Conservation (phyloP, 2,113 vertebrate genomes). For the Otolemur garnettii region DNA sequence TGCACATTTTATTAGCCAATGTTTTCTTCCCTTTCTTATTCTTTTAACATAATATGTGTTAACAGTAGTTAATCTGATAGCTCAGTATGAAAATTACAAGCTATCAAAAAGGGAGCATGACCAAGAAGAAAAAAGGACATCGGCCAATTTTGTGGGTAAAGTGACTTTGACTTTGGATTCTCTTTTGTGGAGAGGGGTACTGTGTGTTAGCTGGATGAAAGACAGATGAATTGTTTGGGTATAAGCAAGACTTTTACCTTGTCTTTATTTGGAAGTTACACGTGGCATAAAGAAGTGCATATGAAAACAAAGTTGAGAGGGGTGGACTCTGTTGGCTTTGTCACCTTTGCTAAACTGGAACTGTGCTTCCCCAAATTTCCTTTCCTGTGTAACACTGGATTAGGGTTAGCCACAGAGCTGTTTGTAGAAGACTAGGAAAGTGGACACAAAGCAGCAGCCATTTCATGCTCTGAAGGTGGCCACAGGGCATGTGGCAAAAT, state of each 20-base stretch:
- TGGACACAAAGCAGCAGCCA: neutral
- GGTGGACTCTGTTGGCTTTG: neutral
- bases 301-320: neutral
- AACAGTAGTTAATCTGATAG: neutral
- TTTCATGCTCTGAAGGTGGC: neutral
- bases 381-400: neutral
- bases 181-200: neutral
- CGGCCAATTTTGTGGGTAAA: neutral
- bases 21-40: neutral
- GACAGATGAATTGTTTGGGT: neutral
- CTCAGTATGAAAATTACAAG: neutral
- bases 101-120: neutral
- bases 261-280: neutral
- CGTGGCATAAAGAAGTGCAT: neutral
- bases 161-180: neutral
- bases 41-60: neutral
- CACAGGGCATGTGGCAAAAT: rapidly evolving
- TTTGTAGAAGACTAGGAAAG: neutral
- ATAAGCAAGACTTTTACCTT: neutral
- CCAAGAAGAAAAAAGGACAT: neutral
- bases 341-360: neutral
- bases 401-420: neutral
- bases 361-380: neutral
- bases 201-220: neutral
- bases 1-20: neutral